Conservation (phyloP, 37 sponge, comb jelly and placozoan species). For the Halisarca cf. caerulea region DNA sequence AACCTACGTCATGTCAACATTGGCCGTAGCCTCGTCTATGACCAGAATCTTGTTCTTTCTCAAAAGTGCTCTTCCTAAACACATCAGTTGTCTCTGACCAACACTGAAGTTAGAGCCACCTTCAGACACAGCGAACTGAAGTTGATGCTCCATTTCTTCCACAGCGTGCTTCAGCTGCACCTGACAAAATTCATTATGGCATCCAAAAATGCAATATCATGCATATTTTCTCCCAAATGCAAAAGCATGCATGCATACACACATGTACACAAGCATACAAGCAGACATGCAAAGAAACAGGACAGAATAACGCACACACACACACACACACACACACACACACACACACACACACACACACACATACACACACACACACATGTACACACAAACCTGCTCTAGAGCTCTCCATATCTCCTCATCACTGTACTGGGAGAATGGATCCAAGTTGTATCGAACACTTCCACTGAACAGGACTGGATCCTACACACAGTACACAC, state of each 20-base stretch:
- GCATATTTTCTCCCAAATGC: too few relatives aligned
- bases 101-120: conserved; percentile 85
- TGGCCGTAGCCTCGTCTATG: conserved; percentile 87
- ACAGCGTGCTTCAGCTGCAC: conserved; percentile 77
- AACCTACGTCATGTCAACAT: conserved; percentile 71
- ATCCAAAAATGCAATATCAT: not conserved
- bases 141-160: conserved; percentile 48
- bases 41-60: conserved; percentile 81
- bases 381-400: conserved; percentile 58
- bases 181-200: not conserved
- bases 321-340: too few relatives aligned
- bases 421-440: conserved; percentile 73
- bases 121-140: conserved; percentile 63
- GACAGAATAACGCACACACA: too few relatives aligned
- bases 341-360: too few relatives aligned
- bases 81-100: conserved; percentile 85
- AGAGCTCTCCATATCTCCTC: conserved; percentile 78
- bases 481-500: conserved; percentile 48
- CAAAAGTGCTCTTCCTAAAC: conserved; percentile 80
- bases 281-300: too few relatives aligned
- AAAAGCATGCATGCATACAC: too few relatives aligned
- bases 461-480: conserved; percentile 91
- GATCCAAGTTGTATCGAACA: conserved; percentile 89
- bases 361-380: too few relatives aligned
- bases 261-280: too few relatives aligned